Base-by-base conservation (phyloP, 2,888 invertebrate genomes). In the Nephrotoma appendiculata region DNA sequence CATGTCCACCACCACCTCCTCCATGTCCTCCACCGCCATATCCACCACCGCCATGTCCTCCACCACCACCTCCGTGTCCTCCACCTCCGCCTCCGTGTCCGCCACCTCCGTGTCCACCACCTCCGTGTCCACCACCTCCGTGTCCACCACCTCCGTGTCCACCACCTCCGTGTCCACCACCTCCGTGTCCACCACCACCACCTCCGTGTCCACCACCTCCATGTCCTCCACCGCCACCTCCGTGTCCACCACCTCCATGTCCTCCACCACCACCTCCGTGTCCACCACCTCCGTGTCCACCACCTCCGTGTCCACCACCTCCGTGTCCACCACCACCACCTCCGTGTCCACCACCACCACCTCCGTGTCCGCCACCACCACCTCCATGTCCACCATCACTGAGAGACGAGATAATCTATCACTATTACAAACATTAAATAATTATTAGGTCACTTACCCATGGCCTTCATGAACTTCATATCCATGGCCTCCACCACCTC, bases 181-280 rank as follows among this genome's bases (percentile, higher is more conserved):
- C 48, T 52, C n/a, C 48, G 15, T 52, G 48, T 2, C 48, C 48
- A 5, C 48, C 48, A 12, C 48, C 48, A 5, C 48, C 48, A n/a
- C 48, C 48, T 11, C 48, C 48, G 12, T 52, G 48, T 52, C 48
- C 48, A 42, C 86, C 87, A 2, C 87, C 87, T 0, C 88, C 88
- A 71, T 88, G 88, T 44, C 88, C 88, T n/a, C 88, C 88, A 19
- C 88, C 88, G 5, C 87, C 87, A 84, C 84, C 52, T 19, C 84
- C 7, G 86, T 15, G 5, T 48, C 41, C 41, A 44, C 84, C 11
- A 86, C 48, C 1, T 85, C 71, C 31, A 86, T 86, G 11, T 15
- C 87, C 41, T 15, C 6, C 41, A 71, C 86, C 48, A n/a, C 48
- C 48, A n/a, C 48, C 48, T 52, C 48, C 48, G n/a, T 52, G 48